These are phyloP conservation scores for Drosophila flavopinicola DNA, from an alignment of 2,888 invertebrate genomes.

Conservation along the genomic window DNA sequence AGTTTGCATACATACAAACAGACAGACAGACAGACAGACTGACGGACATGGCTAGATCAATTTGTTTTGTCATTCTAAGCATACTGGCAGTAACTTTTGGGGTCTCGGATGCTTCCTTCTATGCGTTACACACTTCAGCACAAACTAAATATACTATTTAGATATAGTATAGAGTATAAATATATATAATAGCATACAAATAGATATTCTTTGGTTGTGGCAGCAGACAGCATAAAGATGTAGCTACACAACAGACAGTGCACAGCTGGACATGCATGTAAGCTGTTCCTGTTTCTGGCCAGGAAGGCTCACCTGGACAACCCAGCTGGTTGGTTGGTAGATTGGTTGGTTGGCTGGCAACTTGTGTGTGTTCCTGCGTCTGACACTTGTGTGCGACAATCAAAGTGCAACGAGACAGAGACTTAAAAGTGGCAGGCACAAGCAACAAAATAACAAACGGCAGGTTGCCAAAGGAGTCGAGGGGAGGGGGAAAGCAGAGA, in stretches of 20 bases:
- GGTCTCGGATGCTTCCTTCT: no score
- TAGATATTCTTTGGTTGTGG: no score
- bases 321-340: no score
- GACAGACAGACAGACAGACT: no score
- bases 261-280: slow-evolving; percentile 38
- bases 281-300: slow-evolving; percentile 23
- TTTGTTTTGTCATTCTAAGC: no score
- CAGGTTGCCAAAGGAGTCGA: slow-evolving; percentile 1
- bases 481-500: not conserved
- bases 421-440: slow-evolving; percentile 60
- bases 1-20: no score
- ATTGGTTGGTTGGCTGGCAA: slow-evolving; percentile 10
- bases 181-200: no score
- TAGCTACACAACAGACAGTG: slow-evolving; percentile 41
- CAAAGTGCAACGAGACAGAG: slow-evolving; percentile 62
- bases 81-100: no score
- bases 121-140: no score
- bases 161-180: no score
- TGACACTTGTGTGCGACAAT: slow-evolving; percentile 66
- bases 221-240: slow-evolving; percentile 18
- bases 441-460: slow-evolving; percentile 46
- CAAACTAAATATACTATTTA: no score
- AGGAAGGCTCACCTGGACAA: slow-evolving; percentile 4
- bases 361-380: slow-evolving; percentile 46
- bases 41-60: no score